Conservation (phyloP, 2,113 vertebrate species). For the Lophotis ruficrista region DNA sequence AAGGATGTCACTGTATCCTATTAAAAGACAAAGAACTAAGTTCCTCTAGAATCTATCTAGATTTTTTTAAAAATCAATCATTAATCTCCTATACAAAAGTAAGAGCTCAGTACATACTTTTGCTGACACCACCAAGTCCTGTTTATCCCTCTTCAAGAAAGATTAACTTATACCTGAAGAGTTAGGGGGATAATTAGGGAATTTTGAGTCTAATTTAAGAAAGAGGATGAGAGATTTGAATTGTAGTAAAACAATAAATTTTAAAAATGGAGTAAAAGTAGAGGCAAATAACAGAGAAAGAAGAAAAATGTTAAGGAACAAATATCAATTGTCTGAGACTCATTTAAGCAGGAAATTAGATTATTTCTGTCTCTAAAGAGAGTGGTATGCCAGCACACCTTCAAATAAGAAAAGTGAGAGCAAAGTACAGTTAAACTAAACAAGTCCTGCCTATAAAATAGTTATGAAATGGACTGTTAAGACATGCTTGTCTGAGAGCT, state of each 20-base stretch:
- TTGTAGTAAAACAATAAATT: neutral
- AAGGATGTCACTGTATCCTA: neutral
- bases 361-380: neutral
- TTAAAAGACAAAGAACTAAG: neutral
- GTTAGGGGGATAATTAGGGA: neutral
- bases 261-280: neutral
- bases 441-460: neutral
- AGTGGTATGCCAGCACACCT: neutral
- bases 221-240: neutral
- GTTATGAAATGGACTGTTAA: neutral
- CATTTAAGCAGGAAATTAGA: neutral
- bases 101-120: accelerated
- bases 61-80: neutral
- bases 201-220: neutral
- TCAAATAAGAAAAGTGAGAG: neutral
- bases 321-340: neutral
- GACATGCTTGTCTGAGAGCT: neutral
- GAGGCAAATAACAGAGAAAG: neutral
- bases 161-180: neutral
- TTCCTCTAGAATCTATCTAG: neutral
- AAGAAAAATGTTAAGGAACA: neutral
- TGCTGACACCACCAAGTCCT: neutral
- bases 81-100: neutral
- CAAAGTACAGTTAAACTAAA: neutral
- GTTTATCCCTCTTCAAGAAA: neutral